phyloP scores from a whole-genome alignment of 2,888 invertebrate species.

The Baccha elongata region DNA sequence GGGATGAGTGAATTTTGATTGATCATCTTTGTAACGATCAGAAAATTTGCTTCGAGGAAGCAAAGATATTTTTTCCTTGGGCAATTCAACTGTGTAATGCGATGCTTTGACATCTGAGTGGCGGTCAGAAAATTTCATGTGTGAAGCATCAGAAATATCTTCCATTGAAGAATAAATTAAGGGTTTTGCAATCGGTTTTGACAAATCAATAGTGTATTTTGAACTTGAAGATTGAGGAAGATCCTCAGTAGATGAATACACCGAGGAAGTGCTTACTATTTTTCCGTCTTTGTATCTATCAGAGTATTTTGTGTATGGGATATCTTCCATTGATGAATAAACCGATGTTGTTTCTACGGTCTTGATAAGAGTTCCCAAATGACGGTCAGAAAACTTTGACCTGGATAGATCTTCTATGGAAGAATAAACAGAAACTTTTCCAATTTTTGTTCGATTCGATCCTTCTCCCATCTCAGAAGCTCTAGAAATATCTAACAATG shows the following conservation, averaged over 20 bases:
- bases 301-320: conserved; percentile 59
- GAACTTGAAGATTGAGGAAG: conserved; percentile 25
- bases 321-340: conserved; percentile 60
- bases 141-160: conserved; percentile 33
- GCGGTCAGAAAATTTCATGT: conserved; percentile 45
- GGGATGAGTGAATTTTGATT: neutral
- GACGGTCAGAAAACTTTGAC: conserved; percentile 50
- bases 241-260: conserved; percentile 56
- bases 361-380: conserved; percentile 52
- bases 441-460: conserved; percentile 42
- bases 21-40: conserved; percentile 52
- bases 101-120: conserved; percentile 29
- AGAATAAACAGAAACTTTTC: conserved; percentile 63
- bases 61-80: conserved; percentile 23
- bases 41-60: conserved; percentile 59
- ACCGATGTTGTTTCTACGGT: conserved; percentile 62
- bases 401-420: conserved; percentile 56
- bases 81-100: neutral
- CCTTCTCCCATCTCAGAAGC: conserved; percentile 29
- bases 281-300: conserved; percentile 54
- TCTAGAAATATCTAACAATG: conserved; percentile 55
- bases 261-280: conserved; percentile 7
- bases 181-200: conserved; percentile 12
- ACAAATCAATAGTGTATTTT: conserved; percentile 37
- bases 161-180: conserved; percentile 46